A percentile compares a stretch with the other conserved stretches of the same genome.
Evolutionary conservation across 2,797 vertebrate species (phyloP).

Genomic region (Aphelocoma californica): DNA sequence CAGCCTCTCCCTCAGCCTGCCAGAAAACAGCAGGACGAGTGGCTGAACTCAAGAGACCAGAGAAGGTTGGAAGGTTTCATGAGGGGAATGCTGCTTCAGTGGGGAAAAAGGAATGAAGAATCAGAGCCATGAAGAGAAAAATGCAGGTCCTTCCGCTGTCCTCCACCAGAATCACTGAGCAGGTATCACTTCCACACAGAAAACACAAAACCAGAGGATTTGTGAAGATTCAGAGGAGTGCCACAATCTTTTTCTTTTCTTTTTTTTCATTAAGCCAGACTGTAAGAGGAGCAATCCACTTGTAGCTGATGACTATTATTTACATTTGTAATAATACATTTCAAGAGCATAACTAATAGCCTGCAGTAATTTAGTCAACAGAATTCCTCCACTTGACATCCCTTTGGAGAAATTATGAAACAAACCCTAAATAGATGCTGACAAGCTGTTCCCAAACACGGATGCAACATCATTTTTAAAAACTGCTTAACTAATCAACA

Average conservation of each 20-base stretch:
- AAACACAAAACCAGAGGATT: neutral
- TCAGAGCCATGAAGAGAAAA: neutral
- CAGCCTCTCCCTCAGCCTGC: neutral
- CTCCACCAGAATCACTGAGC: neutral
- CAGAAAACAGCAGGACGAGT: neutral
- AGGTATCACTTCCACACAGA: neutral
- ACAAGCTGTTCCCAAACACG: neutral
- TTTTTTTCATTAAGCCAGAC: neutral
- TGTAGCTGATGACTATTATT: neutral
- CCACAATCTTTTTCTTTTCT: neutral
- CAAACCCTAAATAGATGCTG: neutral
- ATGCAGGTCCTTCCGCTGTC: neutral
- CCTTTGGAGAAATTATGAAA: neutral
- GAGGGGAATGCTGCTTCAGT: neutral
- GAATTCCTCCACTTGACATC: neutral
- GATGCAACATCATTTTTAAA: neutral
- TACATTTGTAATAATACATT: neutral
- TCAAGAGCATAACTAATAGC: neutral
- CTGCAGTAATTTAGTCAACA: neutral
- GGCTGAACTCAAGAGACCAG: neutral
- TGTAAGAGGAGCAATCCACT: neutral
- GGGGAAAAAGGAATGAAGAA: neutral
- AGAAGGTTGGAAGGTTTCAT: neutral
- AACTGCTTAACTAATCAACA: neutral
- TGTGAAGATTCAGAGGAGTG: neutral